A percentile compares a stretch with the other conserved stretches of the same genome.
phyloP scores from a whole-genome alignment of 2,797 vertebrate species.

The Leptatherina wallacei region DNA sequence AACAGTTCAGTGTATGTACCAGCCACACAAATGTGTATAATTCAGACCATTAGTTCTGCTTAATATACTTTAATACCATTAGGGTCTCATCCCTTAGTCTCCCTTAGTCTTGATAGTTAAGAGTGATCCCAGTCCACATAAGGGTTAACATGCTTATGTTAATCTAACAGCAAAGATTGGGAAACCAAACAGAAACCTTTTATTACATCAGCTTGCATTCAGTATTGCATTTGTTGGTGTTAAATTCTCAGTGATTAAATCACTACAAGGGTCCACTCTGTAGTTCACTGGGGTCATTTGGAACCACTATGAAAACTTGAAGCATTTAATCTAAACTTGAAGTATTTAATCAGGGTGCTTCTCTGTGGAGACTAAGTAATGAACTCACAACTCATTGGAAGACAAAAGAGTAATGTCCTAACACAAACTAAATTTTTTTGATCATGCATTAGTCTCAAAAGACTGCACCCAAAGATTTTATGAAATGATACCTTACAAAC shows the following conservation, averaged over 20 bases:
- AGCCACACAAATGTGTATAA: slow-evolving; percentile 17
- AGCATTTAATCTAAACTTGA: background rate
- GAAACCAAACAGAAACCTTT: background rate
- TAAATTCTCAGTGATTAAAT: too few species aligned
- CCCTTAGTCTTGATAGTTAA: slow-evolving; percentile 27
- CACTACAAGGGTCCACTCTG: too few species aligned
- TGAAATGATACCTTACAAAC: background rate
- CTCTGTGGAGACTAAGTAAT: background rate
- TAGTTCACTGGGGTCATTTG: too few species aligned
- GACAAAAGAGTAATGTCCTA: too few species aligned
- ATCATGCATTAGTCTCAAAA: background rate
- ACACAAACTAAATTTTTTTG: too few species aligned
- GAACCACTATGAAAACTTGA: background rate
- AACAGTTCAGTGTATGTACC: slow-evolving; percentile 23
- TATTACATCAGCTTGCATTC: background rate
- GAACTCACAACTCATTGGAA: too few species aligned
- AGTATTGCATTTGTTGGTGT: background rate
- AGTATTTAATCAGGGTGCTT: background rate
- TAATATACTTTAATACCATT: slow-evolving; percentile 17
- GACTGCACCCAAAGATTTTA: background rate
- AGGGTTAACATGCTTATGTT: slow-evolving; percentile 28
- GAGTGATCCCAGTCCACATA: slow-evolving; percentile 41
- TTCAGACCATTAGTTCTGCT: slow-evolving; percentile 14
- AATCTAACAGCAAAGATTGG: slow-evolving; percentile 36
- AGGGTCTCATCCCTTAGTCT: slow-evolving; percentile 18